phyloP scores from a whole-genome alignment of 2,888 invertebrate genomes.

The Oeneis ivallda region DNA sequence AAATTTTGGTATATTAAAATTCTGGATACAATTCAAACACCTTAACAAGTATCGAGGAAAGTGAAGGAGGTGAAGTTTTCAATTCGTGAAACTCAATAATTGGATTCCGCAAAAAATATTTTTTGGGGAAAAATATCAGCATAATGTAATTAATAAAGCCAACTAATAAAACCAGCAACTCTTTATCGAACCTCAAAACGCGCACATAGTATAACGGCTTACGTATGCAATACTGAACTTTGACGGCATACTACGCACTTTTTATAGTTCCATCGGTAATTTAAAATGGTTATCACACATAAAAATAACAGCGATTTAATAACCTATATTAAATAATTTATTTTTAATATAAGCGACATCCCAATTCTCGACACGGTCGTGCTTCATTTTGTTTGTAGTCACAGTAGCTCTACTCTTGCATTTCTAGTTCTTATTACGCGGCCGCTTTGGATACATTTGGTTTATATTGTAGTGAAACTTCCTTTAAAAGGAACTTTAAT shows the following conservation, averaged over 20 bases:
- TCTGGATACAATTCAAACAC: not conserved
- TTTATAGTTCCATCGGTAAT: no score
- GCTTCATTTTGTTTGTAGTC: conserved; percentile 74
- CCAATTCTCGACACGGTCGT: conserved; percentile 64
- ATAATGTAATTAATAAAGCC: no score
- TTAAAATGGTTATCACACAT: no score
- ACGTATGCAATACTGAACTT: no score
- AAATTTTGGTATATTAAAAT: no score
- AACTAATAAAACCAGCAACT: no score
- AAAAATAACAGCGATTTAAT: no score
- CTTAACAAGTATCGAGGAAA: not conserved
- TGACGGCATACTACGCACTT: no score
- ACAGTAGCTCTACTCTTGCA: conserved; percentile 57
- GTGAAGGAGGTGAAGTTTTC: conserved; percentile 37
- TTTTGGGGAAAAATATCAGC: conserved; percentile 69
- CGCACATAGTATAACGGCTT: no score
- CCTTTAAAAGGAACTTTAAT: conserved; percentile 71
- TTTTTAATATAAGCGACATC: no score
- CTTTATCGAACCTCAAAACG: no score
- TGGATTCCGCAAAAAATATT: conserved; percentile 65
- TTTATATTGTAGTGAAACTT: conserved; percentile 63
- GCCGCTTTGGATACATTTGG: conserved; percentile 64
- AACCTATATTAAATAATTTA: no score
- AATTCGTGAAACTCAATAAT: conserved; percentile 66
- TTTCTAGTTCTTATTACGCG: conserved; percentile 71